Percentiles rank a stretch among this genome's conserved stretches.
phyloP scores from a whole-genome alignment of 2,113 vertebrate genomes.

The Vulpes ferrilata region DNA sequence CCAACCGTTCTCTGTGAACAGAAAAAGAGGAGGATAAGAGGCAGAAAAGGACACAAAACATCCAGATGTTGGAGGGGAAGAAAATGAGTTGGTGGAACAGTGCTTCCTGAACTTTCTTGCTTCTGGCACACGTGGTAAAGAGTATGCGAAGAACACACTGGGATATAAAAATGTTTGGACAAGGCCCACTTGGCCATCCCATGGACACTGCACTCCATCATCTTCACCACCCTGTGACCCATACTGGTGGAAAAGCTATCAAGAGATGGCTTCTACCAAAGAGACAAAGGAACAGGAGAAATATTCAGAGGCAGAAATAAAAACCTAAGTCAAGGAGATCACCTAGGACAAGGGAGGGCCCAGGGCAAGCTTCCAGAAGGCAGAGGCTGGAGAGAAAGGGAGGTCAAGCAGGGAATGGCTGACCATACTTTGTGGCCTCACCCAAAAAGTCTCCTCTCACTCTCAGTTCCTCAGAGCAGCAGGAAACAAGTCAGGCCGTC shows the following conservation, averaged over 20 bases:
- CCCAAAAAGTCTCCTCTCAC: background rate
- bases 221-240: fast-evolving
- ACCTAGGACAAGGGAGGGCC: background rate
- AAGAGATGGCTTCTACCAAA: background rate
- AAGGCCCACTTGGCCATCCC: no score
- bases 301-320: background rate
- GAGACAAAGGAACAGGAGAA: fast-evolving
- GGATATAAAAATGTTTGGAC: no score
- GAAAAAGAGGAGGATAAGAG: background rate
- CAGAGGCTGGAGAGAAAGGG: background rate
- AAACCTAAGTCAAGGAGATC: background rate
- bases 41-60: background rate
- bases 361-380: background rate
- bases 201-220: fast-evolving
- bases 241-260: background rate
- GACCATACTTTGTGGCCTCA: fast-evolving
- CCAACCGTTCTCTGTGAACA: background rate
- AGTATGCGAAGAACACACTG: fast-evolving
- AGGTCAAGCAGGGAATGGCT: fast-evolving
- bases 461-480: background rate
- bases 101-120: background rate
- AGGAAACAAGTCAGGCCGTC: no score
- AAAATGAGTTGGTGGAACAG: background rate
- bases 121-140: background rate
- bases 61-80: background rate